Evolutionary conservation across 2,113 vertebrate genomes (phyloP).

Genomic region (Nestor notabilis): DNA sequence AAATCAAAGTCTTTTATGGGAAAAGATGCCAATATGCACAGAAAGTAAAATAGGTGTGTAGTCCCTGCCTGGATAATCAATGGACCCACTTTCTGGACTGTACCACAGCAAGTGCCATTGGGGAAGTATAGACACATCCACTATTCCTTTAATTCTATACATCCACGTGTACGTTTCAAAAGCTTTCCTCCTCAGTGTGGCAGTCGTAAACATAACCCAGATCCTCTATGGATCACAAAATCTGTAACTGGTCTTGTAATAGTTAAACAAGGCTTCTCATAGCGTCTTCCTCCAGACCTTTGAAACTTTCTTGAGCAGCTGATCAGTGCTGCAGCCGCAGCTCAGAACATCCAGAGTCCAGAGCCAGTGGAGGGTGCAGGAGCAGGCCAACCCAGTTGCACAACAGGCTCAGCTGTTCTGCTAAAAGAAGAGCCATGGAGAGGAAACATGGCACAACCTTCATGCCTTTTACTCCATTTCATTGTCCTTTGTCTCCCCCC

Average conservation of each 20-base stretch:
- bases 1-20: neutral
- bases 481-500: neutral
- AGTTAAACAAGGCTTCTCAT: slow-evolving; percentile 8
- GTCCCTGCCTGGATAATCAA: neutral
- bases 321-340: neutral
- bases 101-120: neutral
- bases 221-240: neutral
- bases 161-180: neutral
- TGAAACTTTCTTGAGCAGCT: neutral
- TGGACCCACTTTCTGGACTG: neutral
- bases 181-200: neutral
- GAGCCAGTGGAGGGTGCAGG: neutral
- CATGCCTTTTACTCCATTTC: neutral
- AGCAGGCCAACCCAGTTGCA: rapidly evolving
- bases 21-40: neutral
- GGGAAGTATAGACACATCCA: neutral
- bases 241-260: neutral
- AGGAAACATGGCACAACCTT: neutral
- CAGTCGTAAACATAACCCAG: neutral
- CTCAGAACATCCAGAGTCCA: neutral
- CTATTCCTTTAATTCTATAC: neutral
- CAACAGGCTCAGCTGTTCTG: neutral
- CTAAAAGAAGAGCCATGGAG: neutral
- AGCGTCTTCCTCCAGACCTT: slow-evolving; percentile 15
- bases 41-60: neutral